phyloP scores from a whole-genome alignment of 2,797 vertebrate genomes.

The Rhyacichthys aspro region DNA sequence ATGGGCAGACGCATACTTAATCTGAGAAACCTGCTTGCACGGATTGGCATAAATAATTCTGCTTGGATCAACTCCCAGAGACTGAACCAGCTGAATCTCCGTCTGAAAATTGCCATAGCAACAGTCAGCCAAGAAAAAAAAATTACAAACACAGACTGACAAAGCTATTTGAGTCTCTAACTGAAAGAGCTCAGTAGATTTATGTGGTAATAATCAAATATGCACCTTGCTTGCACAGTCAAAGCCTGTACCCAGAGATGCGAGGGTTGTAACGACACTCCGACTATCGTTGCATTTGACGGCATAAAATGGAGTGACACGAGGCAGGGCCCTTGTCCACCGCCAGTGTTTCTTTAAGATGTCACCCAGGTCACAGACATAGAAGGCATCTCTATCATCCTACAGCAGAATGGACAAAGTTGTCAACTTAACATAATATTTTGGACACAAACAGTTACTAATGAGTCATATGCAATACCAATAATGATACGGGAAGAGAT shows the following conservation, averaged over 20 bases:
- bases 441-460: too few relatives aligned
- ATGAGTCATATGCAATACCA: not conserved
- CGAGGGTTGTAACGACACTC: constrained; percentile 88
- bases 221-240: constrained; percentile 98
- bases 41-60: constrained; percentile 98
- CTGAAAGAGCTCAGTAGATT: not conserved
- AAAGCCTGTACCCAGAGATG: constrained; percentile 90
- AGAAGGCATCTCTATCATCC: constrained; percentile 98
- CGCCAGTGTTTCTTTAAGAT: constrained; percentile 93
- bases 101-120: constrained; percentile 73
- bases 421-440: not conserved
- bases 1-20: constrained; percentile 92
- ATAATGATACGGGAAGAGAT: not conserved
- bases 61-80: constrained; percentile 89
- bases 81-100: constrained; percentile 95
- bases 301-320: constrained; percentile 92
- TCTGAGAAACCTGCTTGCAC: constrained; percentile 97
- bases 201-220: not conserved
- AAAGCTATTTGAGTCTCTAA: constrained; percentile 9
- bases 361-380: constrained; percentile 94
- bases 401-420: constrained; percentile 34
- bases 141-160: constrained; percentile 14
- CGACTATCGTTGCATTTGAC: constrained; percentile 96
- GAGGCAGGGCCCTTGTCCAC: constrained; percentile 90
- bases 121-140: constrained; percentile 29